These are phyloP conservation scores for Synanthedon tipuliformis DNA, from an alignment of 2,888 invertebrate species.

Conservation along the genomic window DNA sequence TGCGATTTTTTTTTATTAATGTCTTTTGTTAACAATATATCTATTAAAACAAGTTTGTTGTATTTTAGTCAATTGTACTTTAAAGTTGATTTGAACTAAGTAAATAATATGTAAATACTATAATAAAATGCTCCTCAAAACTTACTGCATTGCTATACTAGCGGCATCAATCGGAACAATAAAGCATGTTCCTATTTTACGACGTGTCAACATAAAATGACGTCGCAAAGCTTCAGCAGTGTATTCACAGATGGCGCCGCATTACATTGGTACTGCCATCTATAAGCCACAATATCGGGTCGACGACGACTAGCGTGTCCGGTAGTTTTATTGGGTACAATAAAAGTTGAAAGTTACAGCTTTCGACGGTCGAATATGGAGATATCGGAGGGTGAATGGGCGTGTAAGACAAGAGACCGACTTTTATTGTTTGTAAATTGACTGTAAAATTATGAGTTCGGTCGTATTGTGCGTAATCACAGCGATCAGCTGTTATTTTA, in stretches of 20 bases:
- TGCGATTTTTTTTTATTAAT: too few species aligned
- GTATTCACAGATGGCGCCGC: slow-evolving; percentile 57
- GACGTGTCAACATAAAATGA: slow-evolving; percentile 55
- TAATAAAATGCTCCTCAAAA: too few species aligned
- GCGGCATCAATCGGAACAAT: slow-evolving; percentile 54
- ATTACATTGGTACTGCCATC: slow-evolving; percentile 43
- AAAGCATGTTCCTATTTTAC: slow-evolving; percentile 59
- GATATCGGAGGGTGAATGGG: slow-evolving; percentile 64
- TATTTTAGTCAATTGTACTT: too few species aligned
- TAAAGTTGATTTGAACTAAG: too few species aligned
- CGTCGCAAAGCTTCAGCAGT: slow-evolving; percentile 54
- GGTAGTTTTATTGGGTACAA: slow-evolving; percentile 66
- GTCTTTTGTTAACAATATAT: too few species aligned
- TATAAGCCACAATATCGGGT: slow-evolving; percentile 24
- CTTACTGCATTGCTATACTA: slow-evolving; percentile 37
- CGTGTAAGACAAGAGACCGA: slow-evolving; percentile 64
- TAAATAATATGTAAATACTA: too few species aligned
- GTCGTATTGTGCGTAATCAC: slow-evolving; percentile 65
- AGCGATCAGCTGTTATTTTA: slow-evolving; percentile 64
- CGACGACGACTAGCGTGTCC: slow-evolving; percentile 30
- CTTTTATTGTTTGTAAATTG: slow-evolving; percentile 73
- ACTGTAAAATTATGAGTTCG: slow-evolving; percentile 69
- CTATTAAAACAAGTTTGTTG: too few species aligned
- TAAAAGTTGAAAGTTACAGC: slow-evolving; percentile 60
- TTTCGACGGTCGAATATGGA: slow-evolving; percentile 57